Percentiles rank a stretch among this genome's conserved stretches.
phyloP scores from a whole-genome alignment of 2,888 invertebrate genomes.

The Lochmaea capreae region DNA sequence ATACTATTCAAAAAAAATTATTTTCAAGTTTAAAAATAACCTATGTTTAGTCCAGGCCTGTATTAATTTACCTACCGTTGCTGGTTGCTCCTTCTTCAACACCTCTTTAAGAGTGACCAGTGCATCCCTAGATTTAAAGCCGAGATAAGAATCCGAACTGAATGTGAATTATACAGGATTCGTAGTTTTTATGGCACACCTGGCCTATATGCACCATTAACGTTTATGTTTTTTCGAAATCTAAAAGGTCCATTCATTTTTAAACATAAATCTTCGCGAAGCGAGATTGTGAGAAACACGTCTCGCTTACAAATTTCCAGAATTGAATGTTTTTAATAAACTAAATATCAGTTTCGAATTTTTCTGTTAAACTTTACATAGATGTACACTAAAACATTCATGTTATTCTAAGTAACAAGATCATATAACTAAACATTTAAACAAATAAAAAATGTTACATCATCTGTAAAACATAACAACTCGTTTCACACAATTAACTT shows the following conservation, averaged over 20 bases:
- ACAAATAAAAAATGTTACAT: slow-evolving; percentile 17
- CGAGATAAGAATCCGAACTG: slow-evolving; percentile 35
- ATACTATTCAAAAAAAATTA: too few relatives aligned
- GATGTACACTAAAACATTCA: background rate
- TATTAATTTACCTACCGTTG: slow-evolving; percentile 33
- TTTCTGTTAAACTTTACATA: too few relatives aligned
- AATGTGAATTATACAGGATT: slow-evolving; percentile 31
- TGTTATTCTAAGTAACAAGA: background rate
- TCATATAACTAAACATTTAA: background rate
- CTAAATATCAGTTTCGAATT: too few relatives aligned
- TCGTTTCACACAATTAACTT: slow-evolving; percentile 32
- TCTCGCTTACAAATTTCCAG: background rate
- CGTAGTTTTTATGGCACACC: slow-evolving; percentile 23
- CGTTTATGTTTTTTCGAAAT: slow-evolving; percentile 10
- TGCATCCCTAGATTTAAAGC: slow-evolving; percentile 32
- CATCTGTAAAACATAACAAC: slow-evolving; percentile 22
- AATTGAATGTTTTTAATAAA: too few relatives aligned
- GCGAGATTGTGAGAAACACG: background rate
- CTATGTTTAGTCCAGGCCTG: slow-evolving; percentile 25
- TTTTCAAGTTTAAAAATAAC: too few relatives aligned
- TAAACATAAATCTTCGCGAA: slow-evolving; percentile 1
- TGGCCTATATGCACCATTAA: slow-evolving; percentile 15
- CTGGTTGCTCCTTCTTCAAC: slow-evolving; percentile 28
- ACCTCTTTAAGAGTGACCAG: slow-evolving; percentile 34
- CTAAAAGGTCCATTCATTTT: background rate